phyloP scores from a whole-genome alignment of 1,140 invertebrate species.

The Ostrea edulis region DNA sequence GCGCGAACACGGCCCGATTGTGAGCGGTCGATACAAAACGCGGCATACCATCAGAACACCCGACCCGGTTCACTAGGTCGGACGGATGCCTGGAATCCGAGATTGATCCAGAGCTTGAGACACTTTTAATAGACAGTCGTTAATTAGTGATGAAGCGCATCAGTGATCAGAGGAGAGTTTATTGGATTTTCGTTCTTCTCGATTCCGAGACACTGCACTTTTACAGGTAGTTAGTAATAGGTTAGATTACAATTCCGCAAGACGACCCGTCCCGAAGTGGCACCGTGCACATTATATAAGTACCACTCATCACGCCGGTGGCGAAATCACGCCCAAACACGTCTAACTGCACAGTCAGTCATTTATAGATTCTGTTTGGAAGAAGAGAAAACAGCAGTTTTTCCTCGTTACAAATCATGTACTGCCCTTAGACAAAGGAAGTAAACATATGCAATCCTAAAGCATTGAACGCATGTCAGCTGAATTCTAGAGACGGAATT shows the following conservation, averaged over 20 bases:
- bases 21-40: neutral
- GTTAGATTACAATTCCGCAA: neutral
- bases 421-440: constrained; percentile 6
- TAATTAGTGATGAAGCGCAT: constrained; percentile 24
- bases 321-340: neutral
- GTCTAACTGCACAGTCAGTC: neutral
- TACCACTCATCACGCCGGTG: neutral
- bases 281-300: constrained; percentile 6
- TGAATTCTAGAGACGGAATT: constrained; percentile 2
- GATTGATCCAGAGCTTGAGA: constrained; percentile 28
- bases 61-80: neutral
- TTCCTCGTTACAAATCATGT: constrained; percentile 9
- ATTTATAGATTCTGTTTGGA: constrained; percentile 22
- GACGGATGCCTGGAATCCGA: constrained; percentile 10
- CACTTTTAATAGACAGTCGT: constrained; percentile 27
- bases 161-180: constrained; percentile 22
- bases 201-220: constrained; percentile 14
- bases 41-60: constrained; percentile 40
- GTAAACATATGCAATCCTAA: neutral
- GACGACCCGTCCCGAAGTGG: constrained; percentile 12
- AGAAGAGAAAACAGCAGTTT: neutral
- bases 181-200: constrained; percentile 37
- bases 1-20: constrained; percentile 15
- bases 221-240: constrained; percentile 39
- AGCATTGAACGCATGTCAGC: constrained; percentile 1